Conservation (phyloP, 2,797 vertebrate species). For the Myotis vivesi region DNA sequence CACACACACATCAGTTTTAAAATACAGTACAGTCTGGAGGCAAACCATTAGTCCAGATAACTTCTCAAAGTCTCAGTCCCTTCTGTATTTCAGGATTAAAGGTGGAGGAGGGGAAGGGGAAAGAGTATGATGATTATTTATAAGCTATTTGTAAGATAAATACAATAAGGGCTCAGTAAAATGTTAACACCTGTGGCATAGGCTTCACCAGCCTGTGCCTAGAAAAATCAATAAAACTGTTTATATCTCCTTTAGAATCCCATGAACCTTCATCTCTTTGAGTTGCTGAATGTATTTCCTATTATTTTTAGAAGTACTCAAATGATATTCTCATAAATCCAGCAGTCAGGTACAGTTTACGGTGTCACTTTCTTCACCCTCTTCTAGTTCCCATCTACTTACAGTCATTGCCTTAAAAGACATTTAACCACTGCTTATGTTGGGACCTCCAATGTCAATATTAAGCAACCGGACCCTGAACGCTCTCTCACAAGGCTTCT, state of each 20-base stretch:
- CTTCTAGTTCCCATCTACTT: background rate
- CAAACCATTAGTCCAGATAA: background rate
- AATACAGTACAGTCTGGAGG: background rate
- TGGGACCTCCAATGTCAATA: background rate
- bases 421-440: background rate
- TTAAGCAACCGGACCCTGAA: background rate
- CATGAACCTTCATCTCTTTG: background rate
- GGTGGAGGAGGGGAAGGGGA: background rate
- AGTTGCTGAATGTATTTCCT: background rate
- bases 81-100: background rate
- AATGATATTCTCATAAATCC: background rate
- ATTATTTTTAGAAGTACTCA: slow-evolving; percentile 34
- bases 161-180: background rate
- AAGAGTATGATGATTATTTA: background rate
- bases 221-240: background rate
- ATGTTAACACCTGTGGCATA: background rate
- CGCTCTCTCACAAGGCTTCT: background rate
- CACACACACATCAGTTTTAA: background rate
- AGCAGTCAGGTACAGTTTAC: background rate
- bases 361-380: background rate
- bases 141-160: background rate
- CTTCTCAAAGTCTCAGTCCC: background rate
- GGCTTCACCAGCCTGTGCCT: background rate
- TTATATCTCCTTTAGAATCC: background rate
- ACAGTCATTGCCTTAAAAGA: background rate